These are phyloP conservation scores for Cynoglossus semilaevis DNA, from an alignment of 2,113 vertebrate species.

Conservation along the genomic window DNA sequence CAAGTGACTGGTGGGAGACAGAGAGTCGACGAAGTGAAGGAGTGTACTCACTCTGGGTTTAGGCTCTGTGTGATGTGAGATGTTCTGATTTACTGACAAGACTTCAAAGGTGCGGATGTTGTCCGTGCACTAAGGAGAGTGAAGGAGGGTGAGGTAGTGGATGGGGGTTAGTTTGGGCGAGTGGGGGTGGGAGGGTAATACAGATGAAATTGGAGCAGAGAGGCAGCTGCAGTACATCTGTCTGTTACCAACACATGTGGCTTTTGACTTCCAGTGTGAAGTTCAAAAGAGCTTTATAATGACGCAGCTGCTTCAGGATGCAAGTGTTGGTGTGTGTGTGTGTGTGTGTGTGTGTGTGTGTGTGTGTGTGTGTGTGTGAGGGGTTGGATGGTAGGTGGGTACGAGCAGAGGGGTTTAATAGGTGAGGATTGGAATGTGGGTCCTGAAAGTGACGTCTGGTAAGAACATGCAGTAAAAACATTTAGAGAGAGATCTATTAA, in stretches of 20 bases:
- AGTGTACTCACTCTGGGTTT: not conserved
- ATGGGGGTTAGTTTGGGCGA: not conserved
- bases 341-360: constrained; percentile 28
- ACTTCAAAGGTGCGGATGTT: constrained; percentile 58
- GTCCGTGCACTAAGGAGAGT: constrained; percentile 38
- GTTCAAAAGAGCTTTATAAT: constrained; percentile 81
- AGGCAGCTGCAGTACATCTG: constrained; percentile 80
- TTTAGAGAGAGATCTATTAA: no score
- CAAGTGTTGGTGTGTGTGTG: constrained; percentile 48
- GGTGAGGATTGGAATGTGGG: constrained; percentile 45
- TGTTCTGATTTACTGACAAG: constrained; percentile 38
- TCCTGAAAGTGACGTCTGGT: constrained; percentile 20
- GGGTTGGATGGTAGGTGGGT: constrained; percentile 19
- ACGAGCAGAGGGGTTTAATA: constrained; percentile 38
- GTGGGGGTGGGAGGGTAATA: constrained; percentile 21
- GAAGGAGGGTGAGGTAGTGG: constrained; percentile 21
- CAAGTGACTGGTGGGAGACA: not conserved
- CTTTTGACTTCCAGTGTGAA: constrained; percentile 78
- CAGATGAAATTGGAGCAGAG: constrained; percentile 66
- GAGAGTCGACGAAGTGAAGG: not conserved
- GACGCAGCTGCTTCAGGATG: constrained; percentile 74
- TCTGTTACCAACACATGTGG: constrained; percentile 78
- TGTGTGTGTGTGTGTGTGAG: constrained; percentile 39
- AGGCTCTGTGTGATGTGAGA: constrained; percentile 4
- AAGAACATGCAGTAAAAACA: not conserved